Evolutionary conservation across 2,113 vertebrate species (phyloP).

Genomic region (Manacus vitellinus): DNA sequence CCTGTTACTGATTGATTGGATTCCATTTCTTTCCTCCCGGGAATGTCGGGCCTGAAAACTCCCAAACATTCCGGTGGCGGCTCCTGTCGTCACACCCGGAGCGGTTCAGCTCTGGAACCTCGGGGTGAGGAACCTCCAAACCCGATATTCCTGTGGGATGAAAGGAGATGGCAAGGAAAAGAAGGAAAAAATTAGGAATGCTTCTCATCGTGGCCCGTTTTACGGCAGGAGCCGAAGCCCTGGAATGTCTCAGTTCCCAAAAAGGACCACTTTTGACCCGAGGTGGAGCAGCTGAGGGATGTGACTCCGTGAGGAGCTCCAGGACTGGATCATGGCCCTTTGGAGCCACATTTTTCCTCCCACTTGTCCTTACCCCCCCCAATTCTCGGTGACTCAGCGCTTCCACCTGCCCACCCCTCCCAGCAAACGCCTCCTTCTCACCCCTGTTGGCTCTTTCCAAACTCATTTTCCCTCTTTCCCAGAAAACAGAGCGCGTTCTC

Average conservation of each 20-base stretch:
- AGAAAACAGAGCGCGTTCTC: background rate
- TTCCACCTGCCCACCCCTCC: background rate
- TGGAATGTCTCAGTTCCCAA: background rate
- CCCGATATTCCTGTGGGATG: background rate
- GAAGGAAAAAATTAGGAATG: background rate
- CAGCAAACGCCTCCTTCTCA: background rate
- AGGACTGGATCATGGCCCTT: background rate
- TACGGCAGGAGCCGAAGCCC: background rate
- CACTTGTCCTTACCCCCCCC: background rate
- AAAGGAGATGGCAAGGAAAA: background rate
- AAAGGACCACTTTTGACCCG: background rate
- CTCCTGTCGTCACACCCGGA: background rate
- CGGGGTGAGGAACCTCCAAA: background rate
- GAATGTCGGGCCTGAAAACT: background rate
- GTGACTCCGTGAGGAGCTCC: background rate
- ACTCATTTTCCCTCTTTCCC: background rate
- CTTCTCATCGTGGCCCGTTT: rapidly evolving
- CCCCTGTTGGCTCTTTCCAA: background rate
- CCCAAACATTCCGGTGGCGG: background rate
- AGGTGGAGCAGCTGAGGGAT: background rate
- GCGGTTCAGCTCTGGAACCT: background rate
- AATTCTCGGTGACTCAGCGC: background rate
- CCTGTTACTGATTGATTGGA: background rate
- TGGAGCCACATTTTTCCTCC: background rate
- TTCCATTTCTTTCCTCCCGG: background rate